Conservation (phyloP, 2,113 vertebrate species). For the Megaptera novaeangliae region DNA sequence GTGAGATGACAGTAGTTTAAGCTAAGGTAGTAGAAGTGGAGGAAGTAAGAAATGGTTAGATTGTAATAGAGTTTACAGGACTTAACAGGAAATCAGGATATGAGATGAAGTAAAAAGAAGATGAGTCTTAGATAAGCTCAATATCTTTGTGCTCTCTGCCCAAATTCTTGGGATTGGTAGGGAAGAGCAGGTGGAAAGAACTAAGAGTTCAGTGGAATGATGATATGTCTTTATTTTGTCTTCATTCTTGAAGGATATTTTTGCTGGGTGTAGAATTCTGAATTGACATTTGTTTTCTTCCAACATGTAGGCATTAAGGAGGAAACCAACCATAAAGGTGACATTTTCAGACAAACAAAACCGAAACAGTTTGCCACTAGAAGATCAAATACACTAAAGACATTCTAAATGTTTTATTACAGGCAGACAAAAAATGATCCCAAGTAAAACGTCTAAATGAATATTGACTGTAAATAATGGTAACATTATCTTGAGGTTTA, state of each 20-base stretch:
- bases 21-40: background rate
- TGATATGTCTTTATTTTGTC: background rate
- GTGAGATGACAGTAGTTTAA: background rate
- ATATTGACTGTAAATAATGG: background rate
- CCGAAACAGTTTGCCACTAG: background rate
- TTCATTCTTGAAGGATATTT: background rate
- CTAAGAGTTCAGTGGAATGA: background rate
- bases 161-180: background rate
- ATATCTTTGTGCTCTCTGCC: background rate
- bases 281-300: background rate
- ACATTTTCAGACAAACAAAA: background rate
- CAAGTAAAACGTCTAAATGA: background rate
- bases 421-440: background rate
- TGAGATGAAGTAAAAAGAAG: background rate
- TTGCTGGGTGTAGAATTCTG: background rate
- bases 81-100: background rate
- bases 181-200: background rate
- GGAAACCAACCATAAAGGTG: background rate
- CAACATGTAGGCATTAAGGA: background rate
- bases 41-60: background rate
- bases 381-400: conserved; percentile 8
- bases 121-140: background rate
- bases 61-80: background rate
- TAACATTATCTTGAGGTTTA: background rate
- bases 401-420: conserved; percentile 13